Evolutionary conservation across 2,888 invertebrate genomes (phyloP), one percentile per base, ranked within the genome.

Genomic region (Dasysyrphus tricinctus): DNA sequence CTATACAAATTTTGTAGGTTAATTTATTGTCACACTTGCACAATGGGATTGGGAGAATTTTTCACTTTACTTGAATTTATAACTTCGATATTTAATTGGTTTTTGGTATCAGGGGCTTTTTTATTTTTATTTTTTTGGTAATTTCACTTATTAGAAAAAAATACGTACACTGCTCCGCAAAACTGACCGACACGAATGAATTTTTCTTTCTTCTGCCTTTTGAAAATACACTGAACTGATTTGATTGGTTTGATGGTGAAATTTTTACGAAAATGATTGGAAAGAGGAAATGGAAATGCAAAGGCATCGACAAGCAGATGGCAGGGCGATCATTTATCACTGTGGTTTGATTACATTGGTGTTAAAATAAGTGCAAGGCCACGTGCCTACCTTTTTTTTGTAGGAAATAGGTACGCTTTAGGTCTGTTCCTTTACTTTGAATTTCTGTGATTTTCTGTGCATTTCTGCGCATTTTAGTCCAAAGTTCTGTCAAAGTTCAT

Each of bases 101-200:
- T 54, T 37, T 67, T 76, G 19, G 19, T 34, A 29, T 57, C 8
- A 44, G 54, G 78, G 77, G 78, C 63, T 56, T 69, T 42, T 67
- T 61, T 75, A 72, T 65, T 56, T 59, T 74, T 73, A 51, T 77
- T 81, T 65, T 77, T 81, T 77, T 73, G 80, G 12, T 67, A 34
- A 44, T 72, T 74, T 81, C 69, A 81, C 77, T 81, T 47, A 73
- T 47, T 56, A 78, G 16, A 57, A 39, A 67, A n/a, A 79, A 84
- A 24, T 80, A 75, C 78, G 75, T 56, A 75, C 67, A 37, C 65
- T 82, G 78, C 86, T 86, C 82, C 82, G 78, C 75, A 79, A 82
- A 86, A 79, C 86, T 82, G 86, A 82, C 82, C 86, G 86, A 86
- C 86, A 86, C 82, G 78, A 86, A 72, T 86, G 82, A 86, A 70